Conservation (phyloP, 2,113 vertebrate species). For the Dicentrarchus labrax region DNA sequence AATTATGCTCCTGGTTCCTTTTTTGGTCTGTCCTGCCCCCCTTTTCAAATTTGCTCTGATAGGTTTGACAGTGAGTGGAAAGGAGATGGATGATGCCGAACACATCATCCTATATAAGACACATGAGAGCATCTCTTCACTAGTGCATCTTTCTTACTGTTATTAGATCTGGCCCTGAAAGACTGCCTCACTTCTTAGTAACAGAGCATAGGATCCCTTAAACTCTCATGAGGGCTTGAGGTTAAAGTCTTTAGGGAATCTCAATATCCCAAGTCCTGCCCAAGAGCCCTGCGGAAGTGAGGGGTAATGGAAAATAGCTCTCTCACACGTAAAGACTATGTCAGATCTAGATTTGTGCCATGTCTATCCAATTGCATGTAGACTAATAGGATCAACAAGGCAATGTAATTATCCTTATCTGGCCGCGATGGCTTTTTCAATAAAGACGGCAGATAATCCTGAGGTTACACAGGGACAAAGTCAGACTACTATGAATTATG, state of each 20-base stretch:
- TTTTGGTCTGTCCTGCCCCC: background rate
- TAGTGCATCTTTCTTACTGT: background rate
- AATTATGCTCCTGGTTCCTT: constrained; percentile 46
- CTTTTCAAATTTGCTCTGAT: constrained; percentile 37
- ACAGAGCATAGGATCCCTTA: background rate
- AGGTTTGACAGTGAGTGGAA: constrained; percentile 39
- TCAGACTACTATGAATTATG: constrained; percentile 56
- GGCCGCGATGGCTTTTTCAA: constrained; percentile 58
- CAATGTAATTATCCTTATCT: constrained; percentile 67
- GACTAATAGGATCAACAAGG: constrained; percentile 62
- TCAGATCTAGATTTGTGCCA: constrained; percentile 32
- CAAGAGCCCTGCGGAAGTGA: background rate
- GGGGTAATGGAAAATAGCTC: constrained; percentile 10
- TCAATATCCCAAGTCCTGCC: background rate
- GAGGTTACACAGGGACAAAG: constrained; percentile 46
- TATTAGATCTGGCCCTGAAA: constrained; percentile 25
- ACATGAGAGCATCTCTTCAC: background rate
- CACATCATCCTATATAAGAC: background rate
- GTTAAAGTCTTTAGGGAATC: constrained; percentile 2
- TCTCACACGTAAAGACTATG: background rate
- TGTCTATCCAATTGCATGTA: constrained; percentile 30
- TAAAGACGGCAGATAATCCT: constrained; percentile 48
- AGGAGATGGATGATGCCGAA: constrained; percentile 23
- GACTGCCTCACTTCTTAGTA: background rate
- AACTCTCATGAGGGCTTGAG: background rate